These are phyloP conservation scores for Julus scanicus DNA, from an alignment of 2,888 invertebrate genomes.

Conservation along the genomic window DNA sequence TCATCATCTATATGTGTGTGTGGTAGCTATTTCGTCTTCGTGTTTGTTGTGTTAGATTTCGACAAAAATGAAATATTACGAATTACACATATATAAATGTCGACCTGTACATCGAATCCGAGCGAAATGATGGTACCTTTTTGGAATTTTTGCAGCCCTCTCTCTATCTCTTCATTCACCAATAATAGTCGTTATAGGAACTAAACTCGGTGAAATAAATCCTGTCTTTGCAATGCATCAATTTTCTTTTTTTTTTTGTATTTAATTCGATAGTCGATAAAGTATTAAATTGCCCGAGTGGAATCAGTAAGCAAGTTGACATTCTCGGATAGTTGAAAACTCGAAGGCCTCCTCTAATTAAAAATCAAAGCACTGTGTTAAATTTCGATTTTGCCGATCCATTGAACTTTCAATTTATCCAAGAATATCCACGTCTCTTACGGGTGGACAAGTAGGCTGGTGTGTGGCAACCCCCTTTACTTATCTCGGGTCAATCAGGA, in stretches of 20 bases:
- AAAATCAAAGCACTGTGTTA: slow-evolving; percentile 25
- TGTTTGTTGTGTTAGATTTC: slow-evolving; percentile 40
- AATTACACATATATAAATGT: slow-evolving; percentile 42
- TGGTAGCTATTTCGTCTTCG: slow-evolving; percentile 43
- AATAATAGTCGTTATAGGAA: slow-evolving; percentile 38
- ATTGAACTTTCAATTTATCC: slow-evolving; percentile 19
- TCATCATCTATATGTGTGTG: slow-evolving; percentile 47
- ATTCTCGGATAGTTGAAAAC: slow-evolving; percentile 23
- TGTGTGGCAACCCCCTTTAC: slow-evolving; percentile 43
- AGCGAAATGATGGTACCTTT: neutral
- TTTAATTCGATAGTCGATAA: slow-evolving; percentile 29
- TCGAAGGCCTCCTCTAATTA: neutral
- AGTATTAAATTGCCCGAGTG: slow-evolving; percentile 14
- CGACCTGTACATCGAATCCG: slow-evolving; percentile 23
- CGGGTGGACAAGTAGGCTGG: slow-evolving; percentile 41
- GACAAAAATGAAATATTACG: slow-evolving; percentile 32
- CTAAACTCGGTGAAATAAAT: slow-evolving; percentile 40
- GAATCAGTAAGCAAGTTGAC: neutral
- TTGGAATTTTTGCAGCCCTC: neutral
- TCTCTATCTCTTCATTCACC: slow-evolving; percentile 1
- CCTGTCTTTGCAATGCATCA: slow-evolving; percentile 44
- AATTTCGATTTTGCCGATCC: slow-evolving; percentile 48
- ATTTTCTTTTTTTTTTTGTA: slow-evolving; percentile 35
- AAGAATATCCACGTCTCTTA: neutral
- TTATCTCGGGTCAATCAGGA: neutral